Percentiles rank a stretch among this genome's conserved stretches.
Conservation (phyloP, 2,113 vertebrate genomes). For the Microtus richardsoni region DNA sequence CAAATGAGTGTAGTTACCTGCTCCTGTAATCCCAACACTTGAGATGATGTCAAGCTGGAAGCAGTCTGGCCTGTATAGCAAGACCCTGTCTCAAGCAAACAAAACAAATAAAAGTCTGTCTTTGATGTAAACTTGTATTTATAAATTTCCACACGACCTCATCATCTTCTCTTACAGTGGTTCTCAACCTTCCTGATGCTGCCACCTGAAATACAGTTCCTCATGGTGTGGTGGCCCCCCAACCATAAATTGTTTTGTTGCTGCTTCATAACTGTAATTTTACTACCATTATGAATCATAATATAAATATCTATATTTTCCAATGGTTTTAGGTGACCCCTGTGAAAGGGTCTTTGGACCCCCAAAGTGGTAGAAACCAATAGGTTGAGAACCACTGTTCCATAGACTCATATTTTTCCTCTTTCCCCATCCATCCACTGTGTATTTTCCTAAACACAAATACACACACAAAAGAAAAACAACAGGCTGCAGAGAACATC, state of each 20-base stretch:
- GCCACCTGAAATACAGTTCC: background rate
- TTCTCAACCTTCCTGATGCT: background rate
- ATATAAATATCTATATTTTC: background rate
- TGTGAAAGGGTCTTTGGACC: background rate
- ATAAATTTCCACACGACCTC: background rate
- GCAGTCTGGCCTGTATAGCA: background rate
- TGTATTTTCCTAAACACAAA: background rate
- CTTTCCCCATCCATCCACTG: background rate
- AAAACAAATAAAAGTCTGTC: background rate
- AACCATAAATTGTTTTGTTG: background rate
- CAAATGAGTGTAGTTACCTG: no score
- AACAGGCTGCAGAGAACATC: background rate
- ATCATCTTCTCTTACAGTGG: background rate
- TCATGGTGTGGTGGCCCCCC: background rate
- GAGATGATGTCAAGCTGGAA: no score
- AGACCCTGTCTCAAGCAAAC: background rate
- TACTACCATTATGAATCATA: background rate
- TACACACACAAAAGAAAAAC: background rate
- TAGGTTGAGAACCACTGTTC: background rate
- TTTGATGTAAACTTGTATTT: background rate
- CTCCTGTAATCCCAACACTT: background rate
- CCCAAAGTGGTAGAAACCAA: background rate
- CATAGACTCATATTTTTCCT: background rate
- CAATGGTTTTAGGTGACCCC: background rate
- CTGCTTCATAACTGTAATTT: background rate